Evolutionary conservation across 2,797 vertebrate species (phyloP), one percentile per base, ranked within the genome.

Genomic region (Scolopax bukidnonensis): DNA sequence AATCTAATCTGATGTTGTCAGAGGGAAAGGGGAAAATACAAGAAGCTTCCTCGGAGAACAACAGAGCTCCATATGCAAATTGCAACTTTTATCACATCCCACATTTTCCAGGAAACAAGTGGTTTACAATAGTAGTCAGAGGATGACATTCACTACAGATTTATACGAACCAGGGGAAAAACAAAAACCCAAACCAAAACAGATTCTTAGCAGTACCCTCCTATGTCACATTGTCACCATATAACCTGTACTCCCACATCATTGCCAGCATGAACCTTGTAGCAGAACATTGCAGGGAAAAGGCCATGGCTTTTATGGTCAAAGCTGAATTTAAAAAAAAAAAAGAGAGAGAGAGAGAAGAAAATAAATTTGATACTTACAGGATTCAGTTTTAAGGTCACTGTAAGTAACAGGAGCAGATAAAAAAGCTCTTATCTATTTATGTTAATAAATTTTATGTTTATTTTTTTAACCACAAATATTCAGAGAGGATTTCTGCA

Each of bases 31-130:
- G 50, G n/a, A 65, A 83, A 47, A 88, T 14, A 69, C 19, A 33
- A 33, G 54, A 74, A 16, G 43, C 51, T 93, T 82, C 67, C 70
- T 87, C 60, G 27, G 70, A 87, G 70, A 93, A 40, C 50, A 79
- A 32, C 63, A 50, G 51, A 89, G 53, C 68, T 60, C 36, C 40
- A 28, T 25, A 86, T 14, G 50, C 45, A 90, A 88, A 84, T 10
- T 33, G 28, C 60, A 84, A 63, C 82, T 87, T 91, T 32, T 43
- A 18, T 51, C 84, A 75, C 87, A 86, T 92, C 80, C 80, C 53
- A 80, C 77, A 71, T 94, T 94, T 89, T 95, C 76, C 78, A 73
- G 75, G 78, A 93, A 94, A 74, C 30, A 71, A 91, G 43, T 57
- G 53, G 25, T 69, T 93, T 68, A 53, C 76, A 53, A 45, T 25